Base-by-base conservation (phyloP, 2,797 vertebrate species). In the Lepus oiostolus region DNA sequence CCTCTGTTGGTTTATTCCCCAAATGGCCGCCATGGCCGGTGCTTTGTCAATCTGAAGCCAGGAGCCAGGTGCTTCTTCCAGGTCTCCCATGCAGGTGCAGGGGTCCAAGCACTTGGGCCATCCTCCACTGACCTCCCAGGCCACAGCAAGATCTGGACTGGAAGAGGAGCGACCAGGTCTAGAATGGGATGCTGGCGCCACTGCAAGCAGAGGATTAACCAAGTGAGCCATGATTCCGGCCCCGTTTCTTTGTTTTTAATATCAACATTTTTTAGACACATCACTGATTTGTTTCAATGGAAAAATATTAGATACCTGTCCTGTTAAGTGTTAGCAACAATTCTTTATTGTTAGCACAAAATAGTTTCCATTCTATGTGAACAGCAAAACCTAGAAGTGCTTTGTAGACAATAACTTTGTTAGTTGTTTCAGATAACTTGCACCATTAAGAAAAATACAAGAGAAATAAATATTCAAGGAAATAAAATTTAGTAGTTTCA, bases 221-320 rank as follows among this genome's bases (percentile, higher is more conserved):
- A 42, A 42, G 42, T 42, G 42, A 42, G 42, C 42, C 42, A 42
- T 7, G 7, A 8, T 1, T 42, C 42, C 7, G 8, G 42, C 42
- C 42, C 42, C 8, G 35, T 24, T 96, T 97, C 63, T 94, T 98
- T 98, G 95, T 98, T 97, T 98, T 98, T 97, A 97, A 97, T 93
- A 92, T 96, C 97, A 95, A 97, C 93, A 93, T 98, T 98, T 98
- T 98, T 98, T 96, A 96, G 97, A 95, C 96, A 79, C 90, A 97
- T 91, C 97, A 97, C 90, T 97, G 89, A 91, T 97, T 97, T 96
- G 92, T 74, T 98, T 96, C 97, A 97, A 96, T 98, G 95, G 96
- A 94, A 92, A 97, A 97, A 96, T 67, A 97, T 82, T 97, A 70
- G 87, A 97, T 97, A 94, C 97, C 96, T 96, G 91, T 97, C 91